Base-by-base conservation (phyloP, 2,797 vertebrate genomes). In the Peromyscus melanophrys region DNA sequence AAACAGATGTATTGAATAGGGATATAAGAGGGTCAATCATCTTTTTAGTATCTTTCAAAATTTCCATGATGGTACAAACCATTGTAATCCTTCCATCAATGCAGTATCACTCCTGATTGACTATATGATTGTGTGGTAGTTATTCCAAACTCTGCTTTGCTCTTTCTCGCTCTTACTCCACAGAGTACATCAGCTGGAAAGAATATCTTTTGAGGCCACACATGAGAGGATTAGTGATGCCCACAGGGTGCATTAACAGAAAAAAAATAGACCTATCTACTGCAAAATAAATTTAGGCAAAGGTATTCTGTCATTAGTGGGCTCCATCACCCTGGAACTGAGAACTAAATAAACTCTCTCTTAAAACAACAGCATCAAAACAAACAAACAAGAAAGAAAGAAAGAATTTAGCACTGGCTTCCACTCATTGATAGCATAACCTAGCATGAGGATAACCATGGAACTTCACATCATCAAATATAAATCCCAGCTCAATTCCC, bases 391-490 rank as follows among this genome's bases (percentile, higher is more conserved):
- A 25, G 21, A 9, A 40, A 9, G 55, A 76, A 46, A 59, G 13
- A 63, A 49, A 63, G 23, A 6, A 1, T 34, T 16, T n/a, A 31
- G 7, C 52, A 16, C 43, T 57, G 23, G 12, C 3, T 40, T 76
- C 11, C 17, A 0, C 4, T 25, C n/a, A 23, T 0, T 12, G 1
- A 4, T n/a, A 55, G 17, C 4, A 65, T 43, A 85, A 0, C 3
- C 2, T n/a, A 85, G 0, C 2, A 9, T 73, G 52, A 40, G 9
- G 1, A 17, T 67, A 65, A 0, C 0, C 12, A 31, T 2, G 8
- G 29, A 57, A 6, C 31, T 59, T 63, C 10, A 46, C 52, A 84
- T 43, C 57, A 46, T 69, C 40, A 63, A 23, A 12, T 34, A 55
- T 46, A n/a, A 52, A n/a, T 83, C 55, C 59, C 29, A 13, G 13